phyloP scores from a whole-genome alignment of 2,113 vertebrate genomes.

The Chionodraco myersi region DNA sequence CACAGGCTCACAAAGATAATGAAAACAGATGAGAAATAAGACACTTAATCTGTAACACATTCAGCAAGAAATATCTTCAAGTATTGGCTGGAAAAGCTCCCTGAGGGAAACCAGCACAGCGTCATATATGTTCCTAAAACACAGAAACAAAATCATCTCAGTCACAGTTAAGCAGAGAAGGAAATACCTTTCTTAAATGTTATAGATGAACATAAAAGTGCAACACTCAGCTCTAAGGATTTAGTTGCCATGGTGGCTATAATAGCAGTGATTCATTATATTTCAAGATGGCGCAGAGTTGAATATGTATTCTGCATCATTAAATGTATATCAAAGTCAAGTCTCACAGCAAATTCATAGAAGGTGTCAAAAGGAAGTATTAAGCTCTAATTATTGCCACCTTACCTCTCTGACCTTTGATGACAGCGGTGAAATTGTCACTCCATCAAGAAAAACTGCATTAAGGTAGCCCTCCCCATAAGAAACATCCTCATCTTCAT shows the following conservation, averaged over 20 bases:
- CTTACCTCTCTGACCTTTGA: slow-evolving; percentile 46
- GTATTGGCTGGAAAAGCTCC: slow-evolving; percentile 39
- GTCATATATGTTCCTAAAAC: slow-evolving; percentile 69
- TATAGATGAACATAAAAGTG: background rate
- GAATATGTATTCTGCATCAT: slow-evolving; percentile 7
- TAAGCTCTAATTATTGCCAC: background rate
- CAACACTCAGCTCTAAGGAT: background rate
- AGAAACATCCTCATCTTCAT: slow-evolving; percentile 71
- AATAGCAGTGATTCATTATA: background rate
- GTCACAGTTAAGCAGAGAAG: background rate
- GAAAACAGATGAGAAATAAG: slow-evolving; percentile 18
- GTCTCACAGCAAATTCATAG: background rate
- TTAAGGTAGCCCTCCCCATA: slow-evolving; percentile 77
- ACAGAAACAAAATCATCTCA: slow-evolving; percentile 36
- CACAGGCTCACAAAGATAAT: slow-evolving; percentile 28
- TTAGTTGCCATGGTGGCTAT: background rate
- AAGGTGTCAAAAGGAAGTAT: background rate
- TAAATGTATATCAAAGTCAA: background rate
- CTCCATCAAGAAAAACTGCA: slow-evolving; percentile 74
- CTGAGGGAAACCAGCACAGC: slow-evolving; percentile 7
- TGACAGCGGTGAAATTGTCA: slow-evolving; percentile 44
- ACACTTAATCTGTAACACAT: slow-evolving; percentile 41
- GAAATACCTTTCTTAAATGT: background rate
- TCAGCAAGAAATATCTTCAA: slow-evolving; percentile 62
- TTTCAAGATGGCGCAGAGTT: background rate